Evolutionary conservation across 1,140 invertebrate genomes (phyloP).

Genomic region (Drosophila sechellia): DNA sequence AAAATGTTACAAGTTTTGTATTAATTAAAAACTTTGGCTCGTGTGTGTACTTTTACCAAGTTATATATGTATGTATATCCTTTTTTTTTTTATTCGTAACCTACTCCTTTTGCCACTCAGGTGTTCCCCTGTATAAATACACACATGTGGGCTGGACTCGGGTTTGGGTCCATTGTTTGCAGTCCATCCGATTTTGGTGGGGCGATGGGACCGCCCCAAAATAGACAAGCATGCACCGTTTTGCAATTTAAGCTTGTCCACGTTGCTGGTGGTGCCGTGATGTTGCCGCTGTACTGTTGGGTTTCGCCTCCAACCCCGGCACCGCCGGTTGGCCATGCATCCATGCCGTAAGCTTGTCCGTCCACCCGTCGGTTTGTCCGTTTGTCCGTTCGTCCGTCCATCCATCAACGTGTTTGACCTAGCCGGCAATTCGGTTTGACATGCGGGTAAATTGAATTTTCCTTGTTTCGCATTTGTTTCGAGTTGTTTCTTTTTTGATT

Average conservation of each 20-base stretch:
- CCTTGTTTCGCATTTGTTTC: slow-evolving; percentile 82
- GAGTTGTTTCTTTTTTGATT: slow-evolving; percentile 71
- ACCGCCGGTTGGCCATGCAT: slow-evolving; percentile 35
- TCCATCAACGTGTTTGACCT: slow-evolving; percentile 83
- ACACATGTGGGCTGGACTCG: slow-evolving; percentile 10
- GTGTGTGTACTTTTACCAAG: slow-evolving; percentile 54
- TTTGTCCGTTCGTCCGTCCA: slow-evolving; percentile 38
- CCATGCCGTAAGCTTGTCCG: slow-evolving; percentile 13
- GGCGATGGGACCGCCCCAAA: slow-evolving; percentile 62
- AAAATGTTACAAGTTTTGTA: slow-evolving; percentile 84
- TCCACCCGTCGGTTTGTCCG: too few species aligned
- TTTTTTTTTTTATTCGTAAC: slow-evolving; percentile 35
- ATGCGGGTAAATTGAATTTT: slow-evolving; percentile 84
- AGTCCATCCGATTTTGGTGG: slow-evolving; percentile 31
- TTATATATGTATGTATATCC: slow-evolving; percentile 17
- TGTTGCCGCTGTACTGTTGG: slow-evolving; percentile 19
- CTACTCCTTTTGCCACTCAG: slow-evolving; percentile 50
- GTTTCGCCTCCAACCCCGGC: background rate
- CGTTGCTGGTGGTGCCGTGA: slow-evolving; percentile 32
- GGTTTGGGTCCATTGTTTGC: slow-evolving; percentile 58
- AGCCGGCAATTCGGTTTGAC: slow-evolving; percentile 83
- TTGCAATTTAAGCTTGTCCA: slow-evolving; percentile 76
- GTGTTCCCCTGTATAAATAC: slow-evolving; percentile 5
- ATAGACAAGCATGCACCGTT: slow-evolving; percentile 74
- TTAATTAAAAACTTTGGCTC: slow-evolving; percentile 81